Evolutionary conservation across 2,113 vertebrate species (phyloP).

Genomic region (Otocyon megalotis): DNA sequence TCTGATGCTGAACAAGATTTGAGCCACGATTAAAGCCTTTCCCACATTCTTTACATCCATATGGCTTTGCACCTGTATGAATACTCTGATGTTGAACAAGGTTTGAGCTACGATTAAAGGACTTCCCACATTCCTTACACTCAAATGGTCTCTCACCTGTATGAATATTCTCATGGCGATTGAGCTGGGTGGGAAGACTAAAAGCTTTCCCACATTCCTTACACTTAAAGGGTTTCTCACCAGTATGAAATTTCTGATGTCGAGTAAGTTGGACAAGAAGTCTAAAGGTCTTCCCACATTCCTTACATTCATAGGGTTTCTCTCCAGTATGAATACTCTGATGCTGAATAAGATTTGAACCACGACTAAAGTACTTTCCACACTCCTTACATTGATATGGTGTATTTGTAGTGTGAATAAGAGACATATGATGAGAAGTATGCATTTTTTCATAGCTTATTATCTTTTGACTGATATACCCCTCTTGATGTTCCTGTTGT

Average conservation of each 20-base stretch:
- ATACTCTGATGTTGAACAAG: slow-evolving; percentile 56
- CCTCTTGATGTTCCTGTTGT: not conserved
- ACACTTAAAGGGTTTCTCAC: slow-evolving; percentile 69
- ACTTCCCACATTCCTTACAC: slow-evolving; percentile 57
- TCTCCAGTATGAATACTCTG: slow-evolving; percentile 20
- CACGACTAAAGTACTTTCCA: slow-evolving; percentile 10
- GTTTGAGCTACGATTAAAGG: slow-evolving; percentile 35
- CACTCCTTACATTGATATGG: slow-evolving; percentile 55
- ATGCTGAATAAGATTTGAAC: slow-evolving; percentile 33
- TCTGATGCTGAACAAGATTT: slow-evolving; percentile 77
- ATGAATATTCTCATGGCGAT: slow-evolving; percentile 56
- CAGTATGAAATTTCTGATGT: slow-evolving; percentile 69
- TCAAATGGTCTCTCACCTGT: slow-evolving; percentile 33
- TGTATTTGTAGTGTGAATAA: not conserved
- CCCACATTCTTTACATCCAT: slow-evolving; percentile 85
- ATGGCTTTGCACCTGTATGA: slow-evolving; percentile 67
- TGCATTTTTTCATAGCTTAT: not conserved
- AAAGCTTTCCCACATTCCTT: slow-evolving; percentile 61
- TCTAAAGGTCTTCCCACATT: slow-evolving; percentile 37
- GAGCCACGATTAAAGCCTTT: slow-evolving; percentile 87
- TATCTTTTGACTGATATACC: not conserved
- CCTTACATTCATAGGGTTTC: not conserved
- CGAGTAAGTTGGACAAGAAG: slow-evolving; percentile 46
- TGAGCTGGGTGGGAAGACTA: not conserved
- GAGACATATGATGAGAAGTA: not conserved